Evolutionary conservation across 2,113 vertebrate species (phyloP).

Genomic region (Picathartes gymnocephalus): DNA sequence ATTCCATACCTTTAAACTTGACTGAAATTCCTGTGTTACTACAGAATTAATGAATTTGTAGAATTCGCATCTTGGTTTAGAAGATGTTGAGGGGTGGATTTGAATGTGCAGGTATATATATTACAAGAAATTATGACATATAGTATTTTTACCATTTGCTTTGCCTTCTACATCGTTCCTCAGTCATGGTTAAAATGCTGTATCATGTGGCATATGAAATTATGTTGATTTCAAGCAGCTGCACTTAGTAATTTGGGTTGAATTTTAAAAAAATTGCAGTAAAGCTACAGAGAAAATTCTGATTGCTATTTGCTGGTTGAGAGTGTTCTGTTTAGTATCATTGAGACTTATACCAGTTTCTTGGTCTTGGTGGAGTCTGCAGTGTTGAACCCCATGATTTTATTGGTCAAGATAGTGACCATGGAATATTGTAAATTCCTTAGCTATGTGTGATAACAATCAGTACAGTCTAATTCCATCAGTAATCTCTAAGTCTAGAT

Average conservation of each 20-base stretch:
- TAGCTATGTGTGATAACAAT: background rate
- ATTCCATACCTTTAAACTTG: background rate
- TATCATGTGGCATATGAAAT: background rate
- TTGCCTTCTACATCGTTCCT: background rate
- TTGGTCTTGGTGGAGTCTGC: background rate
- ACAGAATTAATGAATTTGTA: background rate
- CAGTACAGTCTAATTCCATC: background rate
- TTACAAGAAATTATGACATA: background rate
- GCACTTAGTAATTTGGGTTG: background rate
- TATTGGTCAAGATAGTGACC: background rate
- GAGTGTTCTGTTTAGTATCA: background rate
- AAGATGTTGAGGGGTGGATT: background rate
- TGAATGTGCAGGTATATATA: background rate
- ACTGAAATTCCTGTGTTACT: background rate
- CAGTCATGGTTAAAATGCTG: background rate
- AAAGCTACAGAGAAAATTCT: background rate
- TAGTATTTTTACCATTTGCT: background rate
- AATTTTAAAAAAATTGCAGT: background rate
- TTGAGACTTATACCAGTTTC: background rate
- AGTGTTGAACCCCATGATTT: background rate
- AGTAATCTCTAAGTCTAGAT: background rate
- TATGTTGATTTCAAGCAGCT: background rate
- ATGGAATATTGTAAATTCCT: background rate
- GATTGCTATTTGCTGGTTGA: background rate
- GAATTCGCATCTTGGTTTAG: background rate